A percentile compares a stretch with the other conserved stretches of the same genome.
Conservation (phyloP, 1,140 invertebrate species). For the Drosophila elegans region DNA sequence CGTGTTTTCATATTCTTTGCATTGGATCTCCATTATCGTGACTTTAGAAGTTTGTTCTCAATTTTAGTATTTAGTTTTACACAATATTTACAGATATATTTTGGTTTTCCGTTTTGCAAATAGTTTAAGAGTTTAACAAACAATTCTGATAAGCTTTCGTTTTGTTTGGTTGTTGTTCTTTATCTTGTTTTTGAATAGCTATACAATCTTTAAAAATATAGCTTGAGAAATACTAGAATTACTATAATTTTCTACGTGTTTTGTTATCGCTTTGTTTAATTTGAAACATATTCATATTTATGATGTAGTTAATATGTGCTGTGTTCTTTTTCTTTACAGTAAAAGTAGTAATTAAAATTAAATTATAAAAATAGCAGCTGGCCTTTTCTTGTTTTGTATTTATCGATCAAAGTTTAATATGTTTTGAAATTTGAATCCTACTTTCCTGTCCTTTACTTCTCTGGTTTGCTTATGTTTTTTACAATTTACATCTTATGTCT, state of each 20-base stretch:
- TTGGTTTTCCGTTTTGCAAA: slow-evolving; percentile 13
- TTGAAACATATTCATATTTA: slow-evolving; percentile 73
- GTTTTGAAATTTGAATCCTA: slow-evolving; percentile 55
- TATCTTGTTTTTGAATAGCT: slow-evolving; percentile 15
- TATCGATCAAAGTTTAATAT: slow-evolving; percentile 28
- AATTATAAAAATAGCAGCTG: slow-evolving; percentile 73
- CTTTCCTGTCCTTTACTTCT: slow-evolving; percentile 28
- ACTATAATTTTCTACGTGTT: slow-evolving; percentile 64
- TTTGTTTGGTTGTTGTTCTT: slow-evolving; percentile 25
- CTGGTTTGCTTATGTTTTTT: slow-evolving; percentile 29
- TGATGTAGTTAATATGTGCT: slow-evolving; percentile 56
- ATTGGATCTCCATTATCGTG: slow-evolving; percentile 19
- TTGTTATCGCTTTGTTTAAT: slow-evolving; percentile 40
- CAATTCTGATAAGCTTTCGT: slow-evolving; percentile 47
- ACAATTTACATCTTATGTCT: slow-evolving; percentile 79
- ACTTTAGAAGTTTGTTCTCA: slow-evolving; percentile 41
- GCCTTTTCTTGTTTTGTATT: slow-evolving; percentile 38
- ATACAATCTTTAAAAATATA: slow-evolving; percentile 50
- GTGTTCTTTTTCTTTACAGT: slow-evolving; percentile 43
- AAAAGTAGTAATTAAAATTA: slow-evolving; percentile 53
- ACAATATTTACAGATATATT: slow-evolving; percentile 58
- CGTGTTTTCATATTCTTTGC: slow-evolving; percentile 15
- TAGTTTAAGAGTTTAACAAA: slow-evolving; percentile 45
- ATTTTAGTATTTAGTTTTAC: slow-evolving; percentile 45
- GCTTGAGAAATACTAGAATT: slow-evolving; percentile 59